Conservation (phyloP, 1,140 invertebrate genomes). For the Spodoptera frugiperda region DNA sequence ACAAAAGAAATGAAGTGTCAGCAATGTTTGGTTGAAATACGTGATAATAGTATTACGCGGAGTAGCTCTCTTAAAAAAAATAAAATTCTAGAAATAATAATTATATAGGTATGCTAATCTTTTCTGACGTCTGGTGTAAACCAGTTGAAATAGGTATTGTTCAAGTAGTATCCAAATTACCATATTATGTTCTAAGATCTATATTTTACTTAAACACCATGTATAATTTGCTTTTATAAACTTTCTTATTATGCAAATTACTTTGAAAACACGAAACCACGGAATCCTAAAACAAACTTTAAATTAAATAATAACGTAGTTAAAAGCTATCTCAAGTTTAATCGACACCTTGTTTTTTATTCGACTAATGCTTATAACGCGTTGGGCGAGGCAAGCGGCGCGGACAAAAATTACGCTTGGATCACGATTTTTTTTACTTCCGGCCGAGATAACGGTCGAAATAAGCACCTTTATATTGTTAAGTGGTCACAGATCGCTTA, state of each 20-base stretch:
- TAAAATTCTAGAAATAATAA: not conserved
- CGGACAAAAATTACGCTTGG: slow-evolving; percentile 74
- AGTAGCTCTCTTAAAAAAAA: not conserved
- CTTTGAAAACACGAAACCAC: slow-evolving; percentile 35
- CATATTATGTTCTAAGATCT: slow-evolving; percentile 15
- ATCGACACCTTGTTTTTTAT: slow-evolving; percentile 79
- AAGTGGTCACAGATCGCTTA: slow-evolving; percentile 69
- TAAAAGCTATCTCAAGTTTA: slow-evolving; percentile 74
- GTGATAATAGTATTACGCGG: slow-evolving; percentile 12
- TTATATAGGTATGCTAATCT: too few species aligned
- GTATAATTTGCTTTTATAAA: slow-evolving; percentile 47
- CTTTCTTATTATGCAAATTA: slow-evolving; percentile 51
- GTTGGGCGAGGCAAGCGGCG: slow-evolving; percentile 52
- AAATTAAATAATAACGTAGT: slow-evolving; percentile 74
- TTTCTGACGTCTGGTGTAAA: too few species aligned
- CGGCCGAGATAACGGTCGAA: slow-evolving; percentile 76
- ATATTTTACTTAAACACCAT: slow-evolving; percentile 34
- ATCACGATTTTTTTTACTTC: slow-evolving; percentile 78
- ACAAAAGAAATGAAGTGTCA: slow-evolving; percentile 37
- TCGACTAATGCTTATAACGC: slow-evolving; percentile 67
- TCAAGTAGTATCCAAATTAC: slow-evolving; percentile 6
- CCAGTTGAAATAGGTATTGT: not conserved
- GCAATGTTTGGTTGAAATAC: slow-evolving; percentile 12
- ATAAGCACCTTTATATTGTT: slow-evolving; percentile 76
- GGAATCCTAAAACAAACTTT: slow-evolving; percentile 70